A percentile compares a stretch with the other conserved stretches of the same genome.
phyloP scores from a whole-genome alignment of 23 tunicate genomes.

The Styela plicata region DNA sequence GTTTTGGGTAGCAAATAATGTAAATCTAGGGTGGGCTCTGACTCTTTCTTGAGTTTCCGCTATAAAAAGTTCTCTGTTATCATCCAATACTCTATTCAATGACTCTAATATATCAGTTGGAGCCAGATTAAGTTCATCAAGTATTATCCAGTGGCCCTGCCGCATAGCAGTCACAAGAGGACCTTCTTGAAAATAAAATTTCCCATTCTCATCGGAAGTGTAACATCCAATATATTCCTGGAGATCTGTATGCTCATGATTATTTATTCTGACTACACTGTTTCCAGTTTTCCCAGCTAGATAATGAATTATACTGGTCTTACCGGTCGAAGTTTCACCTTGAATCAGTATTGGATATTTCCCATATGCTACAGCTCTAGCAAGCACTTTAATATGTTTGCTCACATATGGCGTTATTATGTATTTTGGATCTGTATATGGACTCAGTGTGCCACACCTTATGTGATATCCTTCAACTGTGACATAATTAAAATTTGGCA shows the following conservation, averaged over 20 bases:
- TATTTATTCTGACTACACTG: constrained; percentile 81
- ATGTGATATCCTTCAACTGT: constrained; percentile 40
- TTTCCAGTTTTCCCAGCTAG: constrained; percentile 75
- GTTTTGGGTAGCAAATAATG: constrained; percentile 90
- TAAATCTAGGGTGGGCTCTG: constrained; percentile 82
- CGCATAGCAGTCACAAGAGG: constrained; percentile 98
- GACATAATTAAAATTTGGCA: not conserved
- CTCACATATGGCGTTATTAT: constrained; percentile 67
- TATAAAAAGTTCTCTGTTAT: constrained; percentile 93
- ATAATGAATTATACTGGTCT: constrained; percentile 82
- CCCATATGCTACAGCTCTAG: constrained; percentile 89
- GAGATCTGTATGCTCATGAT: constrained; percentile 97
- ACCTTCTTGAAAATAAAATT: constrained; percentile 88
- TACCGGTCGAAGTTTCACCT: constrained; percentile 97
- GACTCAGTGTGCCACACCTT: constrained; percentile 24
- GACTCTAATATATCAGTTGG: constrained; percentile 98
- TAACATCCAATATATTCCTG: constrained; percentile 94
- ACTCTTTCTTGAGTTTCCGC: constrained; percentile 92
- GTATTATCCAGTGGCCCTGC: constrained; percentile 89
- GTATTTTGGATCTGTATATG: constrained; percentile 51
- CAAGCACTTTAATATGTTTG: constrained; percentile 50
- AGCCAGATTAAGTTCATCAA: constrained; percentile 96
- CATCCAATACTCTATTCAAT: constrained; percentile 95
- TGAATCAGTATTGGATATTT: constrained; percentile 88
- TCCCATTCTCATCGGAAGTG: constrained; percentile 55